Base-by-base conservation (phyloP, 2,113 vertebrate genomes). In the Rhabdomys dilectus region DNA sequence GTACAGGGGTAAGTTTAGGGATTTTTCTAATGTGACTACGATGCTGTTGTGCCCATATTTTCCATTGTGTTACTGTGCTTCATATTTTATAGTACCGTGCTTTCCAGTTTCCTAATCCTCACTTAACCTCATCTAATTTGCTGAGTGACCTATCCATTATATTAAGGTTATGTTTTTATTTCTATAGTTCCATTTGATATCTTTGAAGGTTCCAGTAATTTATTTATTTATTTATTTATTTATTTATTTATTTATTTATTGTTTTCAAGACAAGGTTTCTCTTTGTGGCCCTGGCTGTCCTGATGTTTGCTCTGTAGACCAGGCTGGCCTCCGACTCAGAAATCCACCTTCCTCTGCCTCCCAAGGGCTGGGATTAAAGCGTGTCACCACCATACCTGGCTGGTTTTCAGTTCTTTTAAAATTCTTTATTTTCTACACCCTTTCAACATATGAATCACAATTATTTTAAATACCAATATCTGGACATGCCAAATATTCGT, bases 101-200 rank as follows among this genome's bases (percentile, higher is more conserved):
- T 89, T 94, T 92, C 58, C 36, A 88, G 72, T 73, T 96, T 77
- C 42, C 10, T 45, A 45, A 85, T 42, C 29, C 17, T 80, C 64
- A 26, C 10, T 78, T 62, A 84, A 62, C 42, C 51, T 42, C 53
- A 45, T 86, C n/a, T 60, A 34, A 62, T 76, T 29, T 56, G 19
- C n/a, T 87, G 2, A 81, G 60, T 82, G 89, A 68, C 0, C 19
- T 62, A 34, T 12, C 26, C 53, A 45, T 45, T 62, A 36, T 26
- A 64, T 92, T 75, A 84, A 29, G 39, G 88, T 90, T 6, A 48
- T 68, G 70, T 87, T 91, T 89, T 78, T n/a, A 53, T 80, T 96
- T 96, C 56, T 93, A 88, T 42, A 94, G 92, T 95, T 94, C 39
- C 36, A 58, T 12, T 72, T 80, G 75, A 60, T 78, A 60, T 58